A percentile compares a stretch with the other conserved stretches of the same genome.
Conservation (phyloP, 2,113 vertebrate genomes). For the Columbina picui region DNA sequence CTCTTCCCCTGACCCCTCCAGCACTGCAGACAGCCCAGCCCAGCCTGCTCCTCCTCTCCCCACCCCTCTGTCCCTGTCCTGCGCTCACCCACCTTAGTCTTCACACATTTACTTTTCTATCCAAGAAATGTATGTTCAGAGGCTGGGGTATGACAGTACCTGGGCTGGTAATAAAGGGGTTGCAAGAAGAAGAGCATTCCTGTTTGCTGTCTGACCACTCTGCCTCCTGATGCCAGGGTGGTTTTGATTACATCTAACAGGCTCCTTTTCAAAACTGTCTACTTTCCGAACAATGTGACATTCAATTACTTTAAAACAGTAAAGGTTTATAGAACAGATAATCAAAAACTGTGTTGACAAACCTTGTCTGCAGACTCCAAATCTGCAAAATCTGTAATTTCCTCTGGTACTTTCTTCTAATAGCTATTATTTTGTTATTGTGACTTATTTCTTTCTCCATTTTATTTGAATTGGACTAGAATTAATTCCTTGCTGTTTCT, state of each 20-base stretch:
- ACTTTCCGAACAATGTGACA: neutral
- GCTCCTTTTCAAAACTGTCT: neutral
- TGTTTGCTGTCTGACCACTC: neutral
- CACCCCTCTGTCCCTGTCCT: rapidly evolving
- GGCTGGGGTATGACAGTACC: neutral
- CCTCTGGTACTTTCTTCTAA: neutral
- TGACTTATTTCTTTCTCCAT: constrained; percentile 13
- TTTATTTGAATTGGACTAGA: constrained; percentile 19
- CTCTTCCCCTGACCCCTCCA: neutral
- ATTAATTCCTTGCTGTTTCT: constrained; percentile 19
- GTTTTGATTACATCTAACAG: neutral
- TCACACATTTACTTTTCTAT: neutral
- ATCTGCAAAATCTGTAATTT: neutral
- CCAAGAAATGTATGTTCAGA: neutral
- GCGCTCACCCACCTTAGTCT: neutral
- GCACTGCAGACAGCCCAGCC: neutral
- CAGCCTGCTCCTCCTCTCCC: neutral
- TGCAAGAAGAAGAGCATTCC: neutral
- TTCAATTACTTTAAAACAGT: neutral
- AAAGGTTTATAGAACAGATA: neutral
- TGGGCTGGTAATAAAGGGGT: neutral
- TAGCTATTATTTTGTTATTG: neutral
- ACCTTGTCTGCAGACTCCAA: neutral
- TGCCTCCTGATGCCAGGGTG: neutral
- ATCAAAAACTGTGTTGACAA: neutral